Evolutionary conservation across 2,888 invertebrate species (phyloP).

Genomic region (Dicycla oo): DNA sequence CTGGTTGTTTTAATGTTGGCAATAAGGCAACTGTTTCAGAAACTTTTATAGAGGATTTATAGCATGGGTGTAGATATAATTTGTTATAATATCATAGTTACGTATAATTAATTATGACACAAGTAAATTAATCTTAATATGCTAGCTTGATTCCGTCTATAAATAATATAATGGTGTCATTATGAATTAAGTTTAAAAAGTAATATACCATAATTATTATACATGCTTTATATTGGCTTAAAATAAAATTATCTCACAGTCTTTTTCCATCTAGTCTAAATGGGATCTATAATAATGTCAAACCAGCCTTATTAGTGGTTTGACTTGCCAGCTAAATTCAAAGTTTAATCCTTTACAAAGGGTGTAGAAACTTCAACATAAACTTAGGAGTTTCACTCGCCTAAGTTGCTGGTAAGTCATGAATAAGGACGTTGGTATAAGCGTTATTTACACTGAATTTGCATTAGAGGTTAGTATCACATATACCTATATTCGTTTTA

Average conservation of each 20-base stretch:
- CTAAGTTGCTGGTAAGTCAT: conserved; percentile 60
- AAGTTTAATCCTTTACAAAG: conserved; percentile 72
- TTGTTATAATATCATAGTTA: too few relatives aligned
- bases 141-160: not conserved
- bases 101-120: too few relatives aligned
- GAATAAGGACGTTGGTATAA: conserved; percentile 70
- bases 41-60: too few relatives aligned
- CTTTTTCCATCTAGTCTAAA: not conserved
- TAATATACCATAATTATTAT: not conserved
- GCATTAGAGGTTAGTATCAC: conserved; percentile 61
- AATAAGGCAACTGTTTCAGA: too few relatives aligned
- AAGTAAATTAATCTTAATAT: conserved; percentile 3
- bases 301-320: conserved; percentile 46
- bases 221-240: not conserved
- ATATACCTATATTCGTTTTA: conserved; percentile 22
- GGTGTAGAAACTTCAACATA: conserved; percentile 67
- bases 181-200: not conserved
- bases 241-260: not conserved
- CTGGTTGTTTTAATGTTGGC: too few relatives aligned
- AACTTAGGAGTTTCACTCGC: conserved; percentile 70
- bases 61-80: too few relatives aligned
- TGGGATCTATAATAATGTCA: conserved; percentile 20
- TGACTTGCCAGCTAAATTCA: conserved; percentile 51
- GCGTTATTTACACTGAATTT: conserved; percentile 78
- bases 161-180: not conserved